Base-by-base conservation (phyloP, 2,113 vertebrate genomes). In the Solea solea region DNA sequence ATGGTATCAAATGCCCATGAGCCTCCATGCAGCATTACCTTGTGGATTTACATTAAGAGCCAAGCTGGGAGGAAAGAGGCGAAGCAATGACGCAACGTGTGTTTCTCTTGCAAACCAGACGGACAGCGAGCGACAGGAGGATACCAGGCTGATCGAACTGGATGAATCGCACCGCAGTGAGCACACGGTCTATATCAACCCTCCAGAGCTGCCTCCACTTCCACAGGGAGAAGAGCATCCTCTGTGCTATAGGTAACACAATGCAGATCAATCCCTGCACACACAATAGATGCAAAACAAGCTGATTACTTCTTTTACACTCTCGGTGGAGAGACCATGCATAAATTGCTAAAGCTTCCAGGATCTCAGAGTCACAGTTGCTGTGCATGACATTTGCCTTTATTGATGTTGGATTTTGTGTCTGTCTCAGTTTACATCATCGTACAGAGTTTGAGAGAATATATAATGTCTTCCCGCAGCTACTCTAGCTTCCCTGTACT, bases 171-270 rank as follows among this genome's bases (percentile, higher is more conserved):
- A 98, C 90, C 94, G 92, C 90, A 98, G 97, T 13, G 98, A 99
- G 86, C 98, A 99, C 84, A 99, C 98, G 0, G 98, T 99, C 69
- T 98, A 97, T 74, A 95, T 99, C 88, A 99, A 96, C 34, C 98
- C 97, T 2, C 97, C 97, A 0, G 98, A 99, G 86, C 96, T 98
- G 66, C 97, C 97, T 56, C 94, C 94, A 5, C 94, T 96, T 34
- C 96, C 96, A 9, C 94, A 94, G 44, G 97, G 96, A 68, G 96
- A 98, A 80, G 98, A 98, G 71, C 94, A 96, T 72, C 95, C 96
- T 59, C 93, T 96, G 10, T 93, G 96, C 57, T 97, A 98, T 88
- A 99, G 98, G 97, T 98, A 96, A 44, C 13, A 67, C 60, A 69
- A 21, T 53, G 52, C 61, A 58, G 39, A 69, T 63, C 8, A 10